Percentiles rank a stretch among this genome's conserved stretches.
Evolutionary conservation across 2,113 vertebrate genomes (phyloP).

Genomic region (Cyprinus carpio): DNA sequence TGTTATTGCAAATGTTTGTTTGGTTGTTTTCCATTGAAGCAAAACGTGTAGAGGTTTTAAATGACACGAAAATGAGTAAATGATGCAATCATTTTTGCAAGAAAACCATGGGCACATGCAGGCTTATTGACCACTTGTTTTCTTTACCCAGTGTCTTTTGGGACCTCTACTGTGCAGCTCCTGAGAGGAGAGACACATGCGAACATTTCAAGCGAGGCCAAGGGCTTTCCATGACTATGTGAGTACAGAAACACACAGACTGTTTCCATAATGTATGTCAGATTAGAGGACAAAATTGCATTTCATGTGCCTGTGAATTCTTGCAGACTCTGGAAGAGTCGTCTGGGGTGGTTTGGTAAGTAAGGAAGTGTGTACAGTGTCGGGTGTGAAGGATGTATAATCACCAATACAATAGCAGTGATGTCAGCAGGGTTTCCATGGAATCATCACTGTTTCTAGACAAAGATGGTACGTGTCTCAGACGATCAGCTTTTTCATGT

Average conservation of each 20-base stretch:
- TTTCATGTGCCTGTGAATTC: constrained; percentile 9
- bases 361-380: constrained; percentile 2
- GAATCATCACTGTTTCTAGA: not conserved
- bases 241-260: constrained; percentile 74
- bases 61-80: not conserved
- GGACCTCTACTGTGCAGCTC: constrained; percentile 99
- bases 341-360: constrained; percentile 13
- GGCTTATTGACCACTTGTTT: not conserved
- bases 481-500: not conserved
- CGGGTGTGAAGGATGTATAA: not conserved
- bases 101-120: not conserved
- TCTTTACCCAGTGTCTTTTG: constrained; percentile 89
- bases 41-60: not conserved
- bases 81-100: not conserved
- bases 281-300: not conserved
- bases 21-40: not conserved
- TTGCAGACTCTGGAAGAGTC: constrained; percentile 12
- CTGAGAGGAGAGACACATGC: constrained; percentile 98
- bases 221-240: constrained; percentile 99
- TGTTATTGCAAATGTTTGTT: not conserved
- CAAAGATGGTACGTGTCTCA: not conserved
- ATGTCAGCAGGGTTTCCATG: not conserved
- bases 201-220: constrained; percentile 99
- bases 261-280: not conserved
- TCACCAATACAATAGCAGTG: not conserved